Conservation (phyloP, 2,797 vertebrate genomes). For the Syndactyla subalaris region DNA sequence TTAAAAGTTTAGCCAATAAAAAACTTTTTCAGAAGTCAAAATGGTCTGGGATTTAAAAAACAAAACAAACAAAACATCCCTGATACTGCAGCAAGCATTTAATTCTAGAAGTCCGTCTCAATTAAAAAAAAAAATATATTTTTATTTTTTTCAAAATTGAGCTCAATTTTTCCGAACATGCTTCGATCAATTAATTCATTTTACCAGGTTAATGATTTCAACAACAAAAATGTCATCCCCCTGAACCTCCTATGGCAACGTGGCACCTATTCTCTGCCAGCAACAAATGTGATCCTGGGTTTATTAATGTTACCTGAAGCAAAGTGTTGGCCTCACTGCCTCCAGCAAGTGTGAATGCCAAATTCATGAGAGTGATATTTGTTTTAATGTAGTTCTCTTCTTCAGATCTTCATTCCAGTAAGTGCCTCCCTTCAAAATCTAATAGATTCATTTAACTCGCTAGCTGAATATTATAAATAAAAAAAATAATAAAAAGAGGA, state of each 20-base stretch:
- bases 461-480: neutral
- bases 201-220: neutral
- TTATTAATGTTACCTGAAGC: conserved; percentile 47
- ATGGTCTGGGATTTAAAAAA: neutral
- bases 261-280: conserved; percentile 34
- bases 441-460: neutral
- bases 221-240: neutral
- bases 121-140: neutral
- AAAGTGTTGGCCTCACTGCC: neutral
- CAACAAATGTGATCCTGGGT: conserved; percentile 12
- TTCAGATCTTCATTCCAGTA: neutral
- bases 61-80: neutral
- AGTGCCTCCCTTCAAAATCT: neutral
- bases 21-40: neutral
- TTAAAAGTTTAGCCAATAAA: neutral
- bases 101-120: neutral
- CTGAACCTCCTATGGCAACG: conserved; percentile 15
- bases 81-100: neutral
- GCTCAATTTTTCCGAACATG: neutral
- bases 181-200: neutral
- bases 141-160: neutral
- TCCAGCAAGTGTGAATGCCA: neutral
- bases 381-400: neutral
- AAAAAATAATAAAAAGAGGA: neutral
- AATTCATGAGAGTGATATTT: neutral